Evolutionary conservation across 2,113 vertebrate genomes (phyloP), one percentile per base, ranked within the genome.

Genomic region (Hyla sarda): DNA sequence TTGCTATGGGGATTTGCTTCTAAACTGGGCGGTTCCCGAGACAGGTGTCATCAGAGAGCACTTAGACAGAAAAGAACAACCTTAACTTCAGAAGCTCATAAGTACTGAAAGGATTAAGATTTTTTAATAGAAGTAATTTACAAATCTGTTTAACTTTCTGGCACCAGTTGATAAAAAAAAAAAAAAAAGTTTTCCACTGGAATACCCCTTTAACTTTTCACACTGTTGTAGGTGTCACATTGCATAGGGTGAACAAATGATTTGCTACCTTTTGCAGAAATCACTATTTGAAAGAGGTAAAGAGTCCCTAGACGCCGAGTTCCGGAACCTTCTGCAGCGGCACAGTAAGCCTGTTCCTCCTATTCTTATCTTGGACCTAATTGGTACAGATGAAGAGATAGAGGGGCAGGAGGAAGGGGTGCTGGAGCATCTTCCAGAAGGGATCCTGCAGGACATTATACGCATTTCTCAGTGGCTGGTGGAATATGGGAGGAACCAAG

Each of bases 381-480:
- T 99, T 86, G 91, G 94, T 0, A 93, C 93, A 0, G 97, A 99
- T 0, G 97, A 99, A 0, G 98, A 99, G 78, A 94, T 97, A 90
- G 97, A 98, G 90, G 91, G 95, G 0, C 96, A 96, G 90, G 97
- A 98, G 83, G 98, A 98, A 9, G 91, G 95, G 90, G 88, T 93
- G 7, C 91, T 99, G 91, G 97, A 99, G 81, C 98, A 99, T 85
- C 95, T 99, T 1, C 97, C 98, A 0, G 97, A 99, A 82, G 93
- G 94, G 0, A 96, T 96, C 52, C 93, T 98, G 10, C 96, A 96
- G 1, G 97, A 99, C 19, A 91, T 97, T 89, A 94, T 98, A 91
- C 96, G 97, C 85, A 98, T 99, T 88, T 95, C 97, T 1, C 93
- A 95, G 79, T 99, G 98, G 98, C 95, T 99, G 91, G 96, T 98